Conservation (phyloP, 1,140 invertebrate genomes). For the Drosophila truncata region DNA sequence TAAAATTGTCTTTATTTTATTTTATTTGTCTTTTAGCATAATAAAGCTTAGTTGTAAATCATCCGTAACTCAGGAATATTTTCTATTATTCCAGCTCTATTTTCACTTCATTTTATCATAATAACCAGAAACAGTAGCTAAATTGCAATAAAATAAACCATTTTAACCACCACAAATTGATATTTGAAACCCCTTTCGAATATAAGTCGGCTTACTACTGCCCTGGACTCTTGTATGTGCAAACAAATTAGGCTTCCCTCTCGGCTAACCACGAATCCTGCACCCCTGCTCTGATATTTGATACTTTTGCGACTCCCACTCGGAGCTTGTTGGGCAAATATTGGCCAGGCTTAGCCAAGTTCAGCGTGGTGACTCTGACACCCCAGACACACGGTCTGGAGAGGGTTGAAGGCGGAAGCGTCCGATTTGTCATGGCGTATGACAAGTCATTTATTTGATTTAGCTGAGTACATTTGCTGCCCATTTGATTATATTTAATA, state of each 20-base stretch:
- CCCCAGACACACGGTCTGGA: background rate
- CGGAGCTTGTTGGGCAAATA: constrained; percentile 70
- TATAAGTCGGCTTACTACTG: constrained; percentile 6
- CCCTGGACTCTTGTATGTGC: constrained; percentile 23
- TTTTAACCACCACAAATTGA: background rate
- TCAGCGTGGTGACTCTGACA: constrained; percentile 67
- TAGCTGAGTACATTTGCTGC: constrained; percentile 57
- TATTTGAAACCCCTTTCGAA: constrained; percentile 1
- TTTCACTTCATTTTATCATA: background rate
- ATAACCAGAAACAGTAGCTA: background rate
- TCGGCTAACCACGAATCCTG: constrained; percentile 65
- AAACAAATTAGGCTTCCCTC: constrained; percentile 76
- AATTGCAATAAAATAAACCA: constrained; percentile 1
- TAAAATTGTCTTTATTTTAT: too few species aligned
- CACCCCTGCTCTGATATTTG: constrained; percentile 61
- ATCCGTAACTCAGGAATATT: background rate
- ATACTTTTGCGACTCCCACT: constrained; percentile 56
- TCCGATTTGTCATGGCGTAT: constrained; percentile 64
- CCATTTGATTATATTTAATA: constrained; percentile 59
- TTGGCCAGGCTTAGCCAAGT: constrained; percentile 66
- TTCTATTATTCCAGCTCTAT: background rate
- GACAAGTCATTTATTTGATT: constrained; percentile 65
- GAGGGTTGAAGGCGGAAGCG: constrained; percentile 35
- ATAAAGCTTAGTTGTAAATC: background rate
- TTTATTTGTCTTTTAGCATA: too few species aligned